Evolutionary conservation across 2,113 vertebrate genomes (phyloP), one percentile per base, ranked within the genome.

Genomic region (Dendrocopos noguchii): DNA sequence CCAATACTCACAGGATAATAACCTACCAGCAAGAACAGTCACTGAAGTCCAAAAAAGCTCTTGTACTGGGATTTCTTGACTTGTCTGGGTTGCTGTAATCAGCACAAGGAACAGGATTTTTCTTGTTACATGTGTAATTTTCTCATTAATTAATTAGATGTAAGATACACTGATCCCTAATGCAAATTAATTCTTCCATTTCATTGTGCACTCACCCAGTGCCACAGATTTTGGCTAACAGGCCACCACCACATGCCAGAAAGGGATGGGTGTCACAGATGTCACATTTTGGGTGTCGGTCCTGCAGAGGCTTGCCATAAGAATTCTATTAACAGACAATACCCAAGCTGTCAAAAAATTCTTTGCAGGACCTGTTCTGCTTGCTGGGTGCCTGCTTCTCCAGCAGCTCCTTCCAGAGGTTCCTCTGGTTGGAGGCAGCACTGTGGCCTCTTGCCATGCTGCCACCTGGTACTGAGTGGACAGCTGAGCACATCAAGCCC

Each of bases 201-300:
- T 53, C 64, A 0, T 0, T 1, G 0, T 10, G 27, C 24, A 8
- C 27, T 59, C 0, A 0, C 73, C 52, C 59, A 16, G 34, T 25
- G 50, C 25, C 53, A 55, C 1, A 0, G 68, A n/a, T 73, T 59
- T 6, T 84, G 64, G 60, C 72, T 65, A 27, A 29, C 1, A 21
- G 67, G 53, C 34, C 66, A 16, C 34, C 29, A 52, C 10, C 31
- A 13, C 1, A 7, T 1, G 28, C 56, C 92, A 75, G 56, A 33
- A 25, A 61, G 24, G 29, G 7, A 52, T 27, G 28, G 4, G 12
- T 47, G 75, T 61, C 75, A 70, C 53, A 46, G 27, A 67, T 4
- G n/a, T 27, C 70, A 24, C 64, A 24, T 22, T 64, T 47, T 0
- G 0, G 47, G 6, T 1, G 0, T 9, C 80, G 3, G 3, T 52